These are phyloP conservation scores for Caenorhabditis remanei DNA, from an alignment of 1,140 invertebrate genomes.

Conservation along the genomic window DNA sequence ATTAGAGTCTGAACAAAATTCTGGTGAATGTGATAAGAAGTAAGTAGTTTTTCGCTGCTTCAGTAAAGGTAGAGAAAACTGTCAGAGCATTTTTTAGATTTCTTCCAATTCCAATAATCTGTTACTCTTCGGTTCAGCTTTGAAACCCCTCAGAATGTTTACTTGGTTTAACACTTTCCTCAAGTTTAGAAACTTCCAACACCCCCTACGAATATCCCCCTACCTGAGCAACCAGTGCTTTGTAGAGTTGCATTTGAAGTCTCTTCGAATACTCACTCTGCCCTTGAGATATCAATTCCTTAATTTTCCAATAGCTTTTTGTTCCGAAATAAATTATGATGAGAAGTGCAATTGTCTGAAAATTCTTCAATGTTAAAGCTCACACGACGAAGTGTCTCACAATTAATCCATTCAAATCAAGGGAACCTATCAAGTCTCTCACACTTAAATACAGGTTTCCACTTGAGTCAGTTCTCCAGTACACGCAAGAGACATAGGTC, in stretches of 20 bases:
- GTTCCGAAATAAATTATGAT: neutral
- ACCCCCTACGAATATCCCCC: neutral
- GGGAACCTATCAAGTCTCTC: neutral
- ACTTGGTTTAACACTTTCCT: too few species aligned
- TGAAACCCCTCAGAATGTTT: too few species aligned
- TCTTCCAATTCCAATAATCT: too few species aligned
- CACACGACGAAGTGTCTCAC: too few species aligned
- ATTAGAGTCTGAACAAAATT: neutral
- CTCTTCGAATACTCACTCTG: neutral
- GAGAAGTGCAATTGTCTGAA: neutral
- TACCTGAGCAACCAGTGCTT: neutral
- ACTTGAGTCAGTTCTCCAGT: neutral
- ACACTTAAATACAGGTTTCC: neutral
- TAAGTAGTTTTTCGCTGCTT: too few species aligned
- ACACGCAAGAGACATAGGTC: neutral
- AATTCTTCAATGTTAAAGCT: neutral
- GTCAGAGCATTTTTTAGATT: too few species aligned
- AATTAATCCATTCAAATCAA: neutral
- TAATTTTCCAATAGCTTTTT: neutral
- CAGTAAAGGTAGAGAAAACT: too few species aligned
- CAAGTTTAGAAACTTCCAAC: too few species aligned
- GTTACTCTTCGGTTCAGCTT: too few species aligned
- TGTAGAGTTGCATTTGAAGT: neutral
- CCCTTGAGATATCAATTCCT: neutral
- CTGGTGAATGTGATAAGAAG: neutral